A percentile compares a stretch with the other conserved stretches of the same genome.
Conservation (phyloP, 2,888 invertebrate genomes). For the Exocentrus adspersus region DNA sequence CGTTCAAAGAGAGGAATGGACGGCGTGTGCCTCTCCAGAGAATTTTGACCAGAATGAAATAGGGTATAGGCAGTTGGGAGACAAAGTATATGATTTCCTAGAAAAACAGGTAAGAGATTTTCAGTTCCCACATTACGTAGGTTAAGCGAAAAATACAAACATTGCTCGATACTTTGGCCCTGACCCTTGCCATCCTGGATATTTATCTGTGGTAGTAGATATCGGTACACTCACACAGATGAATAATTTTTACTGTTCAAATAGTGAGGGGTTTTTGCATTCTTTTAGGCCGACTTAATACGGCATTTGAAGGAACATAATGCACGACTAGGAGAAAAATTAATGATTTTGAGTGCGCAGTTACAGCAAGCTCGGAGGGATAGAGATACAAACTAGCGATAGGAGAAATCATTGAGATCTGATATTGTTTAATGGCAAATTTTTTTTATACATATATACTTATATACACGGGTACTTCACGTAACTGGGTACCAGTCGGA, state of each 20-base stretch:
- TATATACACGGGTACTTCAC: no score
- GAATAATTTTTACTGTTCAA: no score
- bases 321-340: conserved; percentile 71
- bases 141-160: no score
- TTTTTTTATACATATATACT: not conserved
- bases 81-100: conserved; percentile 69
- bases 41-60: conserved; percentile 65
- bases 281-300: conserved; percentile 71
- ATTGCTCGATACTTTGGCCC: no score
- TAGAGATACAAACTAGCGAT: conserved; percentile 23
- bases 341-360: conserved; percentile 70
- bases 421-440: no score
- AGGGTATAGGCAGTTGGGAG: conserved; percentile 64
- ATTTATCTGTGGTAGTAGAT: no score
- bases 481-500: no score
- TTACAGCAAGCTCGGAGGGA: conserved; percentile 51
- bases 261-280: no score
- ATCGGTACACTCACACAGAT: no score
- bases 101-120: conserved; percentile 73
- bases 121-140: no score
- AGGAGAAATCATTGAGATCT: not conserved
- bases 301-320: conserved; percentile 75
- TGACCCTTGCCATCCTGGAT: no score
- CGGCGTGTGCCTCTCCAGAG: conserved; percentile 65
- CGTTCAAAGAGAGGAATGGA: conserved; percentile 72